Percentiles rank a stretch among this genome's conserved stretches.
Conservation (phyloP, 2,888 invertebrate species). For the Ferdinandea cuprea region DNA sequence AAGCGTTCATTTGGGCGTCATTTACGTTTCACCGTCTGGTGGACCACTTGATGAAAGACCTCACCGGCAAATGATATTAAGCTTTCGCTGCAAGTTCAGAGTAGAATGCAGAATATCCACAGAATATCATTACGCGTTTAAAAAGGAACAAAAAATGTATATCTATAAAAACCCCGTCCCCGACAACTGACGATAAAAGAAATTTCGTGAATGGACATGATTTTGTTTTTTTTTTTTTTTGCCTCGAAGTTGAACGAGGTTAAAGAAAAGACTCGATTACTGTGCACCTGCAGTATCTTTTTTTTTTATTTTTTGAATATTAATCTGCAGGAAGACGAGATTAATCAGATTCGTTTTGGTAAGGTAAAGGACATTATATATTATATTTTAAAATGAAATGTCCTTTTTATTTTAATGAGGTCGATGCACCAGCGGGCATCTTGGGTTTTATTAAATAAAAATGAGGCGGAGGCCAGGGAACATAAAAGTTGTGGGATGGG, state of each 20-base stretch:
- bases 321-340: constrained; percentile 30
- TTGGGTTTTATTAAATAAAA: neutral
- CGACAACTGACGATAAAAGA: constrained; percentile 9
- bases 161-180: neutral
- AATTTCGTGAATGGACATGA: constrained; percentile 30
- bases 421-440: neutral
- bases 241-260: neutral
- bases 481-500: too few species aligned
- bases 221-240: too few species aligned
- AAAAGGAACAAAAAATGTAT: neutral
- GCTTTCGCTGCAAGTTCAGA: constrained; percentile 35
- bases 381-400: neutral
- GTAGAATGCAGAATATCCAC: constrained; percentile 40
- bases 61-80: constrained; percentile 28
- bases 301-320: constrained; percentile 10
- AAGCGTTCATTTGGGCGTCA: constrained; percentile 40
- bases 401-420: constrained; percentile 11
- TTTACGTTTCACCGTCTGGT: constrained; percentile 36
- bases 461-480: neutral
- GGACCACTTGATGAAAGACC: constrained; percentile 31
- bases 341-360: constrained; percentile 24
- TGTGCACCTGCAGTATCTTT: constrained; percentile 36
- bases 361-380: constrained; percentile 1
- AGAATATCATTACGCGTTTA: constrained; percentile 31
- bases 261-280: constrained; percentile 8